Base-by-base conservation (phyloP, 2,888 invertebrate genomes). In the Andrena bicolor region DNA sequence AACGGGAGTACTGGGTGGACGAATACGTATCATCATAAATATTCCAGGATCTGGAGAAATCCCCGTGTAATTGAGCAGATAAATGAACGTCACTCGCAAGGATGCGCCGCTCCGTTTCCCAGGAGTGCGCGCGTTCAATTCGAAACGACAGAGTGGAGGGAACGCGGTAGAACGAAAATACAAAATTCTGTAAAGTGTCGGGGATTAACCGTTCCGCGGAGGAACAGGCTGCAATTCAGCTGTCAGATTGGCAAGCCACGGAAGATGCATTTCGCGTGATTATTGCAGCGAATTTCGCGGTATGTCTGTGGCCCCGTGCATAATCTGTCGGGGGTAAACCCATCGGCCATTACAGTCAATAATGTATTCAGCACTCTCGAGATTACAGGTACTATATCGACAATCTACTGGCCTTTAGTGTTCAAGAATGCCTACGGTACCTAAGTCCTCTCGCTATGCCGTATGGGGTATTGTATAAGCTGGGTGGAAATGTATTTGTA, bases 291-390 rank as follows among this genome's bases (percentile, higher is more conserved):
- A 58, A 32, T 60, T 68, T 78, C 72, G 20, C 53, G 56, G 66
- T 63, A 63, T 32, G 20, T 28, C 51, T 28, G 26, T 5, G n/a
- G 4, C 26, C 7, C 30, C 6, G 23, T 16, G 20, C 49, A 32
- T 68, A 77, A 56, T 68, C 63, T 64, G 35, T 4, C 23, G 23
- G 10, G 10, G 23, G n/a, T 30, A 20, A 63, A 66, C 56, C 73
- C 68, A 77, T 56, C 26, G 26, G 35, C 66, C 28, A 63, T 68
- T 72, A 63, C 30, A 35, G 41, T 78, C 78, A 70, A 70, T 73
- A 81, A 81, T 81, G 73, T 30, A 81, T 69, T 60, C 64, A 69
- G 26, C 73, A 78, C 81, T 78, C 61, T 30, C 48, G 51, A 74
- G 69, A 79, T 82, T 79, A 79, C 64, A 10, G 30, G 49, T 66